Conservation (phyloP, 2,888 invertebrate species). For the Rhingia campestris region DNA sequence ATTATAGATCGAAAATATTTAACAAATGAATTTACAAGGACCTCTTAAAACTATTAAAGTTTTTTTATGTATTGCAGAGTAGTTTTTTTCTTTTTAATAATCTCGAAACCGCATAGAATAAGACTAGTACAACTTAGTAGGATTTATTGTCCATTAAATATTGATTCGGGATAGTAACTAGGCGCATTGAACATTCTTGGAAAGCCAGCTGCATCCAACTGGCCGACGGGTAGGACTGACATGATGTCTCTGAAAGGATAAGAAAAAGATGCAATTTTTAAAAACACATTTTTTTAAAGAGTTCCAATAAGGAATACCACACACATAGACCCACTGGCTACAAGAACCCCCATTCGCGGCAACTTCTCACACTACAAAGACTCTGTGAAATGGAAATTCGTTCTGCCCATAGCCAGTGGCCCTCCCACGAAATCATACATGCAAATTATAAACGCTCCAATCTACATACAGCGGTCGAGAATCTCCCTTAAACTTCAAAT, state of each 20-base stretch:
- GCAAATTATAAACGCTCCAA: slow-evolving; percentile 6
- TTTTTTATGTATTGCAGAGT: slow-evolving; percentile 52
- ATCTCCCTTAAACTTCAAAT: slow-evolving; percentile 25
- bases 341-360: neutral
- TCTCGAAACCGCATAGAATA: slow-evolving; percentile 25
- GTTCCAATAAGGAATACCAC: neutral
- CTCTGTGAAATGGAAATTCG: neutral
- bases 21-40: slow-evolving; percentile 49
- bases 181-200: slow-evolving; percentile 82
- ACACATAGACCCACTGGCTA: neutral
- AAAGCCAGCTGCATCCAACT: slow-evolving; percentile 81
- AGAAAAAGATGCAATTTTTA: slow-evolving; percentile 9
- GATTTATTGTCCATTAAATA: slow-evolving; percentile 81
- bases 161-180: slow-evolving; percentile 82
- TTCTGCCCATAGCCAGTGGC: neutral
- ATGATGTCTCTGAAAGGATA: slow-evolving; percentile 80
- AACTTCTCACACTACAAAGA: neutral
- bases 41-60: slow-evolving; percentile 23
- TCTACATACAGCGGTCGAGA: slow-evolving; percentile 1
- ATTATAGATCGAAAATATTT: slow-evolving; percentile 33
- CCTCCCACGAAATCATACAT: slow-evolving; percentile 43
- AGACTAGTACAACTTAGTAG: neutral
- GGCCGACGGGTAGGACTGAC: slow-evolving; percentile 82
- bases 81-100: slow-evolving; percentile 7
- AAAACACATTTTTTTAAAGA: neutral